Conservation (phyloP, 2,113 vertebrate genomes). For the Zosterops pallidus region DNA sequence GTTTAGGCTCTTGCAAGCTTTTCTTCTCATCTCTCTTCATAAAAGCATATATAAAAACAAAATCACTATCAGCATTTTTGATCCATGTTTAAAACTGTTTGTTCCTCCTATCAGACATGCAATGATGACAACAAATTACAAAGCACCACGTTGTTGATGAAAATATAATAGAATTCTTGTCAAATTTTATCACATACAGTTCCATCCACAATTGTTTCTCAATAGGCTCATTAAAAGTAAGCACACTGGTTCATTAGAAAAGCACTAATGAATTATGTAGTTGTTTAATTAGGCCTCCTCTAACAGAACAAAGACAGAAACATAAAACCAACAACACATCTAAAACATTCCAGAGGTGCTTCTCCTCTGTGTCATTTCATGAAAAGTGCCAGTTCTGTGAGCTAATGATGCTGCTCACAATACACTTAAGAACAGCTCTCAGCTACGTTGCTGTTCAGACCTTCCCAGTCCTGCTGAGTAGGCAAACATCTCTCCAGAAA, state of each 20-base stretch:
- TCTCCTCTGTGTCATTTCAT: conserved; percentile 5
- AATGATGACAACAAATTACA: conserved; percentile 5
- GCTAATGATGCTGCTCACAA: conserved; percentile 33
- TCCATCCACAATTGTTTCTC: neutral
- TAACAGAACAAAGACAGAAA: conserved; percentile 44
- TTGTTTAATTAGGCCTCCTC: conserved; percentile 46
- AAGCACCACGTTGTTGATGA: neutral
- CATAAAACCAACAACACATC: conserved; percentile 20
- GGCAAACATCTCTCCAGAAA: conserved; percentile 23
- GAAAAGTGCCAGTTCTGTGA: neutral
- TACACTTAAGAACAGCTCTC: conserved; percentile 9
- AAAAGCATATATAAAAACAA: neutral
- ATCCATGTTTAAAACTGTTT: conserved; percentile 32
- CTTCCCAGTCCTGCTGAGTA: neutral
- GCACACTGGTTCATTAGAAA: conserved; percentile 9
- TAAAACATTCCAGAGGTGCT: conserved; percentile 40
- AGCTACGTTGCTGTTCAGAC: neutral
- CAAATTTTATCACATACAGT: conserved; percentile 12
- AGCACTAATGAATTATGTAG: conserved; percentile 28
- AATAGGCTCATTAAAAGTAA: conserved; percentile 42
- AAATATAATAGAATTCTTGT: neutral
- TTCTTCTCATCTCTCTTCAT: conserved; percentile 13
- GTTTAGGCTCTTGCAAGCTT: conserved; percentile 24
- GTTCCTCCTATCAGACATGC: neutral
- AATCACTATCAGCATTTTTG: conserved; percentile 30